Evolutionary conservation across 1,140 invertebrate genomes (phyloP).

Genomic region (Drosophila aff.): DNA sequence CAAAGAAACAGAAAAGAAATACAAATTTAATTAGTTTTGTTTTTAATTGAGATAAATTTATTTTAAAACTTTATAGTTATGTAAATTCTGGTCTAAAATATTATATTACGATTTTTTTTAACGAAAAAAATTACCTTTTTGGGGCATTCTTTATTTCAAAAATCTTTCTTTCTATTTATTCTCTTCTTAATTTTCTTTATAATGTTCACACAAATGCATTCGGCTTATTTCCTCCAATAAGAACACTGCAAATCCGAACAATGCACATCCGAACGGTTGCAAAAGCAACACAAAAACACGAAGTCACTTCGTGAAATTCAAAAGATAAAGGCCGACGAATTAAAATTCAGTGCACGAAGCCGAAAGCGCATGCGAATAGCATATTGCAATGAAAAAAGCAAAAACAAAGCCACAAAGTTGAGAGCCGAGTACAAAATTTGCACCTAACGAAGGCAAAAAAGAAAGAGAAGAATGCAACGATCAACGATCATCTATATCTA

Average conservation of each 20-base stretch:
- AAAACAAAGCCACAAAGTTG: constrained; percentile 18
- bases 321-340: constrained; percentile 56
- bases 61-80: neutral
- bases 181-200: neutral
- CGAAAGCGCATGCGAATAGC: constrained; percentile 63
- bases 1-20: constrained; percentile 24
- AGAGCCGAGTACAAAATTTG: constrained; percentile 21
- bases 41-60: neutral
- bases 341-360: constrained; percentile 72
- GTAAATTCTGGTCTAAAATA: no score
- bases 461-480: constrained; percentile 36
- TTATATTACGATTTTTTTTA: no score
- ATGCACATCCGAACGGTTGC: constrained; percentile 11
- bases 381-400: constrained; percentile 52
- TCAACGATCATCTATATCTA: neutral
- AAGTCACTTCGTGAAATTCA: constrained; percentile 47
- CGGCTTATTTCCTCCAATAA: constrained; percentile 9
- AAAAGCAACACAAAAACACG: constrained; percentile 16
- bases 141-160: neutral
- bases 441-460: constrained; percentile 9
- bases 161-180: neutral
- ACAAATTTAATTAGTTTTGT: constrained; percentile 24
- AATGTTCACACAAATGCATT: constrained; percentile 21
- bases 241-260: constrained; percentile 29
- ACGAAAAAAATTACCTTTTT: no score